phyloP scores from a whole-genome alignment of 2,113 vertebrate genomes.

The Diphyllodes magnificus region DNA sequence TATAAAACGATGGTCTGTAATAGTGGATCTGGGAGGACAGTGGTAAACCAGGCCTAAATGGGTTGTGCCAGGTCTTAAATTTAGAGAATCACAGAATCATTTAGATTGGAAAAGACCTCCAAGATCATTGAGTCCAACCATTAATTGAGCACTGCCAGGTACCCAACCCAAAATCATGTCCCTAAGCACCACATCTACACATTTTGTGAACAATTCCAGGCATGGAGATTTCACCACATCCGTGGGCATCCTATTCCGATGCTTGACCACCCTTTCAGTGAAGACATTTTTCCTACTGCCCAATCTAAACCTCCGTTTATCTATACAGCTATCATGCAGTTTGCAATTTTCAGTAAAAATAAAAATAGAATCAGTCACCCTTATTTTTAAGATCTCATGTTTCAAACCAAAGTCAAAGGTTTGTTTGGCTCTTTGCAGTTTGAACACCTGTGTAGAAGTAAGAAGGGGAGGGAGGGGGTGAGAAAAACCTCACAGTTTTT shows the following conservation, averaged over 20 bases:
- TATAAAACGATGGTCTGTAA: not conserved
- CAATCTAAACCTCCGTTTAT: not conserved
- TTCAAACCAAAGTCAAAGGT: not conserved
- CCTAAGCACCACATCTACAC: not conserved
- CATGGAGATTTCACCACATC: not conserved
- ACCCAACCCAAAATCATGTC: not conserved
- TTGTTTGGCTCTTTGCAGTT: not conserved
- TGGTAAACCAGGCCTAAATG: not conserved
- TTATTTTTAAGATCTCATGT: not conserved
- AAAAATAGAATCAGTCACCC: not conserved
- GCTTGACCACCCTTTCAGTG: not conserved
- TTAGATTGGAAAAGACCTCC: not conserved
- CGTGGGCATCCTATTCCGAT: too few relatives aligned
- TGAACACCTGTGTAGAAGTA: conserved; percentile 1
- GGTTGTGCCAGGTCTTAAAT: not conserved
- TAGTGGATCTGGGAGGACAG: not conserved
- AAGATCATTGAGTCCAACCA: not conserved
- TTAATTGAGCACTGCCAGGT: not conserved
- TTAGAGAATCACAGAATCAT: not conserved
- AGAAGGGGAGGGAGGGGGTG: not conserved
- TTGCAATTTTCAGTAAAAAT: not conserved
- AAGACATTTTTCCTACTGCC: not conserved
- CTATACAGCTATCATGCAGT: not conserved
- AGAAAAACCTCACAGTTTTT: not conserved
- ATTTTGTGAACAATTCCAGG: not conserved